Evolutionary conservation across 1,140 invertebrate species (phyloP).

Genomic region (Eciton burchellii): DNA sequence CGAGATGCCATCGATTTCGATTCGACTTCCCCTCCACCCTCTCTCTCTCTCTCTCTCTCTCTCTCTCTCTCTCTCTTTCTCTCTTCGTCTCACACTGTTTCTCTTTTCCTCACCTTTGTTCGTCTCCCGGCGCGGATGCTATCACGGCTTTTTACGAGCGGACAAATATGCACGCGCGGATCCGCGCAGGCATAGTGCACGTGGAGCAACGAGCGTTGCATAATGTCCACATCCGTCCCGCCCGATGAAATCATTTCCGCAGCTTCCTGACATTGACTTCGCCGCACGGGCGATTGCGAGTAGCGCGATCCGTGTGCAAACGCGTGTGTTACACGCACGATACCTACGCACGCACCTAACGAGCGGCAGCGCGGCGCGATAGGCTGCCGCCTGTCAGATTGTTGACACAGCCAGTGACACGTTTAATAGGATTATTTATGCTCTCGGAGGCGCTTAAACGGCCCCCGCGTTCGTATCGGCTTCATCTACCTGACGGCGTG

Average conservation of each 20-base stretch:
- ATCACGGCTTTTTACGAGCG: slow-evolving; percentile 28
- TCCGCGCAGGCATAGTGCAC: not conserved
- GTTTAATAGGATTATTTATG: slow-evolving; percentile 84
- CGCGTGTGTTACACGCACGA: slow-evolving; percentile 8
- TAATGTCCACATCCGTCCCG: slow-evolving; percentile 31
- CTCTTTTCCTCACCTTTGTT: not conserved
- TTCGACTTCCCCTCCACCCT: not conserved
- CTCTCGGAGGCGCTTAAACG: slow-evolving; percentile 79
- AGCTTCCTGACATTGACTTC: slow-evolving; percentile 57
- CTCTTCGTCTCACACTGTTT: too few relatives aligned
- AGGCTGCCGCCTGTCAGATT: slow-evolving; percentile 77
- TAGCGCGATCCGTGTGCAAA: slow-evolving; percentile 22
- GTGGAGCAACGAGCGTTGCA: slow-evolving; percentile 35
- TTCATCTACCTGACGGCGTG: slow-evolving; percentile 79
- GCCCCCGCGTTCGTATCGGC: slow-evolving; percentile 73
- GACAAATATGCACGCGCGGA: not conserved
- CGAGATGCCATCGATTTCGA: slow-evolving; percentile 34
- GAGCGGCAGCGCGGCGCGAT: slow-evolving; percentile 10
- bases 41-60: not conserved
- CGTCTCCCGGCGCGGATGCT: not conserved
- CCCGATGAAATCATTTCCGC: slow-evolving; percentile 23
- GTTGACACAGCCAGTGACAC: slow-evolving; percentile 81
- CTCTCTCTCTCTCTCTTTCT: too few relatives aligned
- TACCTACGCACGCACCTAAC: slow-evolving; percentile 29
- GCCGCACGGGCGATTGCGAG: too few relatives aligned